Evolutionary conservation across 1,140 invertebrate genomes (phyloP).

Genomic region (Pantala flavescens): DNA sequence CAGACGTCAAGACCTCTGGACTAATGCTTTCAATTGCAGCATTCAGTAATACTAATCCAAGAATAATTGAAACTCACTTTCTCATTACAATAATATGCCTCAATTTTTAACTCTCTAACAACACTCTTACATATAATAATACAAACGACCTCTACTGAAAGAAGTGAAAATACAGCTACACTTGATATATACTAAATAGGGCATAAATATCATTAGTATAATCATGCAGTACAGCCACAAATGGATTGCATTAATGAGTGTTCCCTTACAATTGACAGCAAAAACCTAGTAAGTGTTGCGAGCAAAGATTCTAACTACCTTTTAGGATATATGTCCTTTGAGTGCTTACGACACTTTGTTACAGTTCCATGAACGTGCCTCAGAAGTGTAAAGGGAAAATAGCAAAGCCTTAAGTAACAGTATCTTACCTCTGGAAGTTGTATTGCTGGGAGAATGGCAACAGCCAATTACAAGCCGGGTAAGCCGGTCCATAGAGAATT

Average conservation of each 20-base stretch:
- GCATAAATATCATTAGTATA: background rate
- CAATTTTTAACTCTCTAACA: no score
- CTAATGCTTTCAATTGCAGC: no score
- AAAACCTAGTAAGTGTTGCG: background rate
- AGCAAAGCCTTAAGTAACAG: constrained; percentile 9
- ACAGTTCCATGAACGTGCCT: constrained; percentile 4
- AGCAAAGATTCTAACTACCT: constrained; percentile 7
- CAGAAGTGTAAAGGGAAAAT: background rate
- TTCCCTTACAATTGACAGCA: background rate
- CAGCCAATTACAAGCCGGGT: constrained; percentile 7
- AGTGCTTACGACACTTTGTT: background rate
- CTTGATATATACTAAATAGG: no score
- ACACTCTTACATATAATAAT: no score
- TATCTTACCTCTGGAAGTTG: constrained; percentile 9
- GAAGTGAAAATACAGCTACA: no score
- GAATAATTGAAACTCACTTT: no score
- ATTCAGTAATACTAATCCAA: no score
- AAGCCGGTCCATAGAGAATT: constrained; percentile 8
- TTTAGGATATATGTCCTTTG: background rate
- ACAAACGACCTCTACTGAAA: no score
- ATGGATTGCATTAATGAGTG: background rate
- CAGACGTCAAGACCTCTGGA: no score
- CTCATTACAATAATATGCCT: no score
- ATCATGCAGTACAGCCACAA: background rate
- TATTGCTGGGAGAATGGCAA: constrained; percentile 8